These are phyloP conservation scores for Stegastes partitus DNA, from an alignment of 2,113 vertebrate species.

Conservation along the genomic window DNA sequence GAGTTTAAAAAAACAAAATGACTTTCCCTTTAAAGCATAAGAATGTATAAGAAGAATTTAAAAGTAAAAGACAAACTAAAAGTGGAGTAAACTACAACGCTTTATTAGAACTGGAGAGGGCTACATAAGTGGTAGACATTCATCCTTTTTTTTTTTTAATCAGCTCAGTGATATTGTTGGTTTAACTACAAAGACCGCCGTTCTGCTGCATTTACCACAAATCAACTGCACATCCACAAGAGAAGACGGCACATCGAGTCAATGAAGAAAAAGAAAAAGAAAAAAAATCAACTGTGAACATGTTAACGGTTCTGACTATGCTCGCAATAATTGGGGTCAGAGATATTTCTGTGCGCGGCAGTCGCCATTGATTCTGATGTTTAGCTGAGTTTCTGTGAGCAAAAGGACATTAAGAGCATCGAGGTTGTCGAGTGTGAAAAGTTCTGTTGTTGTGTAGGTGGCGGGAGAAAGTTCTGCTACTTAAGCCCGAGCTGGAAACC, in stretches of 20 bases:
- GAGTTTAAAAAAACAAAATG: no score
- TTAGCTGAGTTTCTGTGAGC: conserved; percentile 17
- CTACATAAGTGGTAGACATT: not conserved
- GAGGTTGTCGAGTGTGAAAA: conserved; percentile 26
- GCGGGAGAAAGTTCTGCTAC: conserved; percentile 30
- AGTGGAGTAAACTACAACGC: no score
- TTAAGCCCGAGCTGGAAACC: conserved; percentile 33
- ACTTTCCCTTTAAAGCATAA: no score
- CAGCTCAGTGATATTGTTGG: not conserved
- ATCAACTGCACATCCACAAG: not conserved
- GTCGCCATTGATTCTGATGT: conserved; percentile 29
- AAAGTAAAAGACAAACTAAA: no score
- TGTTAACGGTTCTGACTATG: not conserved
- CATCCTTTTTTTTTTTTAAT: not conserved
- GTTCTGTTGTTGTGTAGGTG: conserved; percentile 52
- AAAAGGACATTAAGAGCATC: conserved; percentile 29
- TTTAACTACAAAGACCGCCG: not conserved
- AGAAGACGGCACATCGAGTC: conserved; percentile 1
- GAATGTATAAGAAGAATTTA: no score
- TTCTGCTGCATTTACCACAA: not conserved
- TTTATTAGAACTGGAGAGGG: no score
- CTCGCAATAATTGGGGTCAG: conserved; percentile 23
- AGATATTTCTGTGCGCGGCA: not conserved
- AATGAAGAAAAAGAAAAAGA: not conserved
- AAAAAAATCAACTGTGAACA: not conserved